Percentiles rank a stretch among this genome's conserved stretches.
Conservation (phyloP, 2,888 invertebrate species). For the Sinhomidia bicolor region DNA sequence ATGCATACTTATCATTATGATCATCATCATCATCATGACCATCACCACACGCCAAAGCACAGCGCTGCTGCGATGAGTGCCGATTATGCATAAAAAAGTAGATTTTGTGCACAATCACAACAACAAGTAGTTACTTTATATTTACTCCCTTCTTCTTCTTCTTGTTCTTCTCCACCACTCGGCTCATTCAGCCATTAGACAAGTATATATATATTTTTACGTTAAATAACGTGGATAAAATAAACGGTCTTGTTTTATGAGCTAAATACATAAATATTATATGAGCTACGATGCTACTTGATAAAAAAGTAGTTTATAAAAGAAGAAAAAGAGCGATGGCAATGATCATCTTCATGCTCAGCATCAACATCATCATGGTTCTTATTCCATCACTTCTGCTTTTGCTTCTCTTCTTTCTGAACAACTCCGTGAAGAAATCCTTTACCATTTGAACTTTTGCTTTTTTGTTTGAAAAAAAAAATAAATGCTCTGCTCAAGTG, state of each 20-base stretch:
- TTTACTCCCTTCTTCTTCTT: not conserved
- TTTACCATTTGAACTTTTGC: not conserved
- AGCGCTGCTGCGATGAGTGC: not conserved
- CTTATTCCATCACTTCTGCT: slow-evolving; percentile 19
- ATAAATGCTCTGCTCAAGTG: too few species aligned
- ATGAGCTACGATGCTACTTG: not conserved
- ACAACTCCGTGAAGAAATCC: slow-evolving; percentile 56
- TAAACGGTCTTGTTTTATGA: slow-evolving; percentile 1
- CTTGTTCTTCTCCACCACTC: not conserved
- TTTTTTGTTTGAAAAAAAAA: slow-evolving; percentile 17
- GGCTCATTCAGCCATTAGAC: slow-evolving; percentile 32
- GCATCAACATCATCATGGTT: not conserved
- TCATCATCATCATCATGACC: not conserved
- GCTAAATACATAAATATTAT: not conserved
- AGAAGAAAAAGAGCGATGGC: not conserved
- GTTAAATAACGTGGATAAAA: slow-evolving; percentile 3
- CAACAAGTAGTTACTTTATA: not conserved
- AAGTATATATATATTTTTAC: slow-evolving; percentile 14
- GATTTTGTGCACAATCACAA: slow-evolving; percentile 36
- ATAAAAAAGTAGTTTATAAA: too few species aligned
- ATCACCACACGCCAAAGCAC: slow-evolving; percentile 33
- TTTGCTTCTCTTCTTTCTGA: slow-evolving; percentile 42
- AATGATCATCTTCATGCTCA: not conserved
- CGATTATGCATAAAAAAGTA: slow-evolving; percentile 53
- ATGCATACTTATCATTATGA: not conserved